phyloP scores from a whole-genome alignment of 2,113 vertebrate species.

The Thamnaconus septentrionalis region DNA sequence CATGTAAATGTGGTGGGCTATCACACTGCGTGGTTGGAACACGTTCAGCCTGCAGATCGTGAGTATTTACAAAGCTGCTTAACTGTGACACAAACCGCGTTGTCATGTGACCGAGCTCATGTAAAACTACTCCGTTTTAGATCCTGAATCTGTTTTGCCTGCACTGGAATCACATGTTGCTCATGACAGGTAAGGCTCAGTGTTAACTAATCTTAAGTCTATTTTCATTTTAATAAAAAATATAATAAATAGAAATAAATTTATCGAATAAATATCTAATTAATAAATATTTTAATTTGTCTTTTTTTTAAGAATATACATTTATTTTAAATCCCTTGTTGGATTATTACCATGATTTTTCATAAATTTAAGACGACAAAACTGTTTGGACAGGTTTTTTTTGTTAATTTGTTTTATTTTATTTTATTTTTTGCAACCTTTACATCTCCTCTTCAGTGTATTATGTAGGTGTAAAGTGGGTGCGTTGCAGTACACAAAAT shows the following conservation, averaged over 20 bases:
- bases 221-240: neutral
- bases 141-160: conserved; percentile 45
- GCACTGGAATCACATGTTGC: conserved; percentile 60
- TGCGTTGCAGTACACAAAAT: too few relatives aligned
- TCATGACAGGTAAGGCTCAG: conserved; percentile 49
- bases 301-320: too few relatives aligned
- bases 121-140: conserved; percentile 43
- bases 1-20: conserved; percentile 92
- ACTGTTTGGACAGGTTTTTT: too few relatives aligned
- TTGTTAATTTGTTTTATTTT: too few relatives aligned
- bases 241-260: neutral
- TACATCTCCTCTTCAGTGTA: too few relatives aligned
- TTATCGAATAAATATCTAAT: too few relatives aligned
- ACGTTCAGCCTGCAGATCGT: conserved; percentile 80
- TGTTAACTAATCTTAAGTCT: neutral
- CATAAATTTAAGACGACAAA: too few relatives aligned
- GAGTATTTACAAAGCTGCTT: conserved; percentile 24
- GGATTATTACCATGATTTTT: too few relatives aligned
- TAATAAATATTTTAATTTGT: too few relatives aligned
- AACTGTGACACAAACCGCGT: neutral
- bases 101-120: neutral
- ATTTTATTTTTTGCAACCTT: too few relatives aligned
- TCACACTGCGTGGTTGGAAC: conserved; percentile 97
- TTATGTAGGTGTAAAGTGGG: too few relatives aligned
- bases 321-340: too few relatives aligned